Conservation (phyloP, 1,140 invertebrate species). For the Mactra quadrangularis region DNA sequence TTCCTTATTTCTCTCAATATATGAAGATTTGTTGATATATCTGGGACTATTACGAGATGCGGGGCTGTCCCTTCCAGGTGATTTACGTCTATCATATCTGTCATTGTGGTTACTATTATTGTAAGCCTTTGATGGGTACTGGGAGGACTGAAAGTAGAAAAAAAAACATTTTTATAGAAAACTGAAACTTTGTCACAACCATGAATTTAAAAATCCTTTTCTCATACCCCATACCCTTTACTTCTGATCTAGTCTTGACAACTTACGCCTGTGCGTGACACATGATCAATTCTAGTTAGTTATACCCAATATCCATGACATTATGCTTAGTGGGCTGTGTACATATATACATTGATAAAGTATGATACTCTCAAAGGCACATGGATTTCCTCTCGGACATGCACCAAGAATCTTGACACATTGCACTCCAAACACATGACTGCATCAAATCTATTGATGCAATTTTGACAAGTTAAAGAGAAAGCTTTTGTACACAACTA, state of each 20-base stretch:
- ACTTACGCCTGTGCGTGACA: no score
- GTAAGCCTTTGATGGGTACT: slow-evolving; percentile 61
- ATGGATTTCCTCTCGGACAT: no score
- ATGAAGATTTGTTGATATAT: slow-evolving; percentile 65
- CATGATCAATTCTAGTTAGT: no score
- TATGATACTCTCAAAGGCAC: no score
- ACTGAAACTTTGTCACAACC: neutral
- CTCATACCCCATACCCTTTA: neutral
- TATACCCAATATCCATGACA: no score
- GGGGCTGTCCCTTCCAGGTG: slow-evolving; percentile 51
- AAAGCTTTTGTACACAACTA: no score
- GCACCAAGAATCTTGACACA: no score
- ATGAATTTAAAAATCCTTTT: neutral
- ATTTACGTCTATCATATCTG: slow-evolving; percentile 49
- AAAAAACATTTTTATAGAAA: neutral
- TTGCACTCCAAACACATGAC: no score
- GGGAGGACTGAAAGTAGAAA: slow-evolving; percentile 37
- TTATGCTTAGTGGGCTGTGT: no score
- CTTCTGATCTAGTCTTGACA: neutral
- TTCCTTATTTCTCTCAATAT: slow-evolving; percentile 58
- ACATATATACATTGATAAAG: no score
- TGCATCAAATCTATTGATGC: no score
- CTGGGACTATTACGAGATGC: slow-evolving; percentile 60
- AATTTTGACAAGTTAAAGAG: no score
- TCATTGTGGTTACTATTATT: slow-evolving; percentile 57